A percentile compares a stretch with the other conserved stretches of the same genome.
Evolutionary conservation across 2,113 vertebrate genomes (phyloP).

Genomic region (Oostethus manadensis): DNA sequence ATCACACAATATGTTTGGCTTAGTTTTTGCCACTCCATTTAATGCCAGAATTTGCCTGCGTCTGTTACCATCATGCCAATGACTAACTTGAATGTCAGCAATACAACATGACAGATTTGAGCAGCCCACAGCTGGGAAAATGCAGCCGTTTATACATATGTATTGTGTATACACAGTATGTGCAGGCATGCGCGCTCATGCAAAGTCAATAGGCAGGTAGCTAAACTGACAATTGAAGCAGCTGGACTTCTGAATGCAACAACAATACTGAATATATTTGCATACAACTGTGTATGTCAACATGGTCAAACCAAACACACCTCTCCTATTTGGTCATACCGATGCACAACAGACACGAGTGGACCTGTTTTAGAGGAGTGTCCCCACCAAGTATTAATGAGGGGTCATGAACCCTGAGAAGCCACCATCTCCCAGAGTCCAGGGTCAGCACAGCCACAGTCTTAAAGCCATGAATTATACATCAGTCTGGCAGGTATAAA

Average conservation of each 20-base stretch:
- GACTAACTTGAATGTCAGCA: too few species aligned
- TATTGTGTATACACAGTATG: neutral
- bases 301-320: conserved; percentile 11
- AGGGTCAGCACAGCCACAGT: conserved; percentile 50
- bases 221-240: conserved; percentile 5
- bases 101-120: too few species aligned
- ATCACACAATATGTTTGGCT: too few species aligned
- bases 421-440: conserved; percentile 38
- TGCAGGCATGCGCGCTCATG: conserved; percentile 3
- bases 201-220: conserved; percentile 9
- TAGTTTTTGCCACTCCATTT: too few species aligned
- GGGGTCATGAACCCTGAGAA: conserved; percentile 53
- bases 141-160: neutral
- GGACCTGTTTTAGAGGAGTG: conserved; percentile 26
- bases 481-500: conserved; percentile 67
- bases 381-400: conserved; percentile 59
- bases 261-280: conserved; percentile 4
- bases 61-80: too few species aligned
- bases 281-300: neutral
- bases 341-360: conserved; percentile 13
- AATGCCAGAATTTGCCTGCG: too few species aligned
- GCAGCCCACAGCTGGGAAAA: too few species aligned
- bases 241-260: conserved; percentile 14
- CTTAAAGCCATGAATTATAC: conserved; percentile 67
- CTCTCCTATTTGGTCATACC: conserved; percentile 3